A percentile compares a stretch with the other conserved stretches of the same genome.
These are phyloP conservation scores for Leptobrachium leishanense DNA, from an alignment of 2,113 vertebrate species.

Conservation along the genomic window DNA sequence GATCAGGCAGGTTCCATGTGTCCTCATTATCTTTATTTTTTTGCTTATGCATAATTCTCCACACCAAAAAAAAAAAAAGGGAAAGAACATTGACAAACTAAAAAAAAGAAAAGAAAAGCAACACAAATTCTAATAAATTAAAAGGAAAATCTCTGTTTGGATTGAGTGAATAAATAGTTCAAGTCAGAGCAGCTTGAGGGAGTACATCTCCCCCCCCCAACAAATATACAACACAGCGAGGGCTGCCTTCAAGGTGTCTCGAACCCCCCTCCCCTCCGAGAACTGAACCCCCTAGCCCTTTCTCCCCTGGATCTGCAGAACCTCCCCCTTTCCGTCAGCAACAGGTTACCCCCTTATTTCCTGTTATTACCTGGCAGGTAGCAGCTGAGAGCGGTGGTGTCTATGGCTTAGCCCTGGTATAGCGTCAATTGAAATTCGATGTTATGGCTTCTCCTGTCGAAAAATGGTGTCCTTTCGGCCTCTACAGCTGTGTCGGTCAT, in stretches of 20 bases:
- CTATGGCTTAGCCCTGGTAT: background rate
- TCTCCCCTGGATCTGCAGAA: slow-evolving; percentile 12
- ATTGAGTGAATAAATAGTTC: slow-evolving; percentile 44
- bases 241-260: background rate
- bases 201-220: background rate
- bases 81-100: slow-evolving; percentile 24
- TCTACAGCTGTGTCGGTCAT: background rate
- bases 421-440: background rate
- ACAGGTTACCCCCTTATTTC: background rate
- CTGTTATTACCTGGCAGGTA: background rate
- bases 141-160: slow-evolving; percentile 8
- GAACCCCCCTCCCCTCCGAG: background rate
- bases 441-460: background rate
- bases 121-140: slow-evolving; percentile 41
- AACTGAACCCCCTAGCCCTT: background rate
- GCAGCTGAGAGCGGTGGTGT: background rate
- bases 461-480: background rate
- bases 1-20: slow-evolving; percentile 17
- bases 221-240: slow-evolving; percentile 34
- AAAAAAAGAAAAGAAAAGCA: slow-evolving; percentile 41
- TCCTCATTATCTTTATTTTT: slow-evolving; percentile 29
- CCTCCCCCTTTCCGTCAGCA: background rate
- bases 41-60: slow-evolving; percentile 14
- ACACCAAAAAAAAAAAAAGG: slow-evolving; percentile 15
- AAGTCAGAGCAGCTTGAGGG: slow-evolving; percentile 27